Conservation (phyloP, 1,140 invertebrate species). For the Gonatopus flavifemur region DNA sequence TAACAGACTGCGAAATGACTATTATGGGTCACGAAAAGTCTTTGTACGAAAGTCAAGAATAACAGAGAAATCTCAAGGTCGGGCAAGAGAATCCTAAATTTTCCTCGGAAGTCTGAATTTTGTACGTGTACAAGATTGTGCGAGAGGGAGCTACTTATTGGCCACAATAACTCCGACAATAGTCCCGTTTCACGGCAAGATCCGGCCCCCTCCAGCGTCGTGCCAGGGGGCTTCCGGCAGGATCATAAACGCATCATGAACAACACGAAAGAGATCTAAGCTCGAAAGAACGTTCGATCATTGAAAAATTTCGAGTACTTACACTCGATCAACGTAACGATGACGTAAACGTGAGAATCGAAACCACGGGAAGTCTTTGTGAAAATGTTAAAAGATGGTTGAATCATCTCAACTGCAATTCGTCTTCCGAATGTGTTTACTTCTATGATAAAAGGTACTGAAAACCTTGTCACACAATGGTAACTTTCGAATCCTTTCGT, state of each 20-base stretch:
- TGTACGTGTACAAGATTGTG: slow-evolving; percentile 30
- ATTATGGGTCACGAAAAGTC: no score
- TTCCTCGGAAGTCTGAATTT: slow-evolving; percentile 33
- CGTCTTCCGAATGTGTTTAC: no score
- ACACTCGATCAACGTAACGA: slow-evolving; percentile 2
- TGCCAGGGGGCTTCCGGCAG: slow-evolving; percentile 37
- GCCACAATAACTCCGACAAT: slow-evolving; percentile 45
- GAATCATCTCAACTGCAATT: no score
- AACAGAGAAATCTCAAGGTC: no score
- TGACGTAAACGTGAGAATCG: neutral
- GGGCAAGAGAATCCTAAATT: no score
- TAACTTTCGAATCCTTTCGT: no score
- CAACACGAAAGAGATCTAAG: slow-evolving; percentile 20
- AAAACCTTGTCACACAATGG: no score
- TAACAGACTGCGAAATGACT: no score
- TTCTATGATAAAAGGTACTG: no score
- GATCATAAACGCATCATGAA: slow-evolving; percentile 44
- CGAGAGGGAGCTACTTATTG: slow-evolving; percentile 39
- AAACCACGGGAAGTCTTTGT: slow-evolving; percentile 2
- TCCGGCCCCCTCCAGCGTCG: slow-evolving; percentile 35
- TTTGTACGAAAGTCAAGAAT: no score
- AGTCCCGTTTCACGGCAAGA: slow-evolving; percentile 41
- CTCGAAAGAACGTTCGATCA: neutral
- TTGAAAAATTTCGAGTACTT: neutral
- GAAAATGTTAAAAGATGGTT: no score